Percentiles rank a stretch among this genome's conserved stretches.
Conservation (phyloP, 2,113 vertebrate species). For the Arvicanthis niloticus region DNA sequence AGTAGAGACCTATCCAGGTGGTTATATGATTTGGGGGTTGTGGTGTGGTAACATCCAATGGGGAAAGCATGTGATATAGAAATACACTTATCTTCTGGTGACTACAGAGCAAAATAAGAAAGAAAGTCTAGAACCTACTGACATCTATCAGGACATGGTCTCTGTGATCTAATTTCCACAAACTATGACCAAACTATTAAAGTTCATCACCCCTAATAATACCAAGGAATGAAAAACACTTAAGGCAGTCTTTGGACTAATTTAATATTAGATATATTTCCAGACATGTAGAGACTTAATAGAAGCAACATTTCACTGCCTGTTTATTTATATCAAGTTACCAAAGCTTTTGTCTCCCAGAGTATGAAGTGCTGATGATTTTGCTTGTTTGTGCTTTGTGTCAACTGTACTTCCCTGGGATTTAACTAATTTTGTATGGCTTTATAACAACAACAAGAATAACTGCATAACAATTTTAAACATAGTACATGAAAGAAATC, state of each 20-base stretch:
- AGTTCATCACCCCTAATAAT: not conserved
- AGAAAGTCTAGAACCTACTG: accelerated
- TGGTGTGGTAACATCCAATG: no score
- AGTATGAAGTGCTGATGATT: not conserved
- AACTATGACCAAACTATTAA: not conserved
- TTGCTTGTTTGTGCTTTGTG: not conserved
- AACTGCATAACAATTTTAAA: not conserved
- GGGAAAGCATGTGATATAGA: accelerated
- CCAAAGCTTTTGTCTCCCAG: not conserved
- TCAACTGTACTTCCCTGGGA: not conserved
- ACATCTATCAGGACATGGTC: not conserved
- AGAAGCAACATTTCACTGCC: not conserved
- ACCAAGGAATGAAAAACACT: not conserved
- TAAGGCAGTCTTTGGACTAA: not conserved
- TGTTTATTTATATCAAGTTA: not conserved
- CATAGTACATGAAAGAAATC: not conserved
- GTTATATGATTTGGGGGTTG: accelerated
- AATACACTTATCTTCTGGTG: not conserved
- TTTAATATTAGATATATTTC: not conserved
- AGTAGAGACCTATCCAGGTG: accelerated
- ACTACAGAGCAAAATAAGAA: not conserved
- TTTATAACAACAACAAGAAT: not conserved
- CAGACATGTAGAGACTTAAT: not conserved
- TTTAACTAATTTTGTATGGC: not conserved
- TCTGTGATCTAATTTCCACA: not conserved